Evolutionary conservation across 2,888 invertebrate species (phyloP), one percentile per base, ranked within the genome.

Genomic region (Cheilosia variabilis): DNA sequence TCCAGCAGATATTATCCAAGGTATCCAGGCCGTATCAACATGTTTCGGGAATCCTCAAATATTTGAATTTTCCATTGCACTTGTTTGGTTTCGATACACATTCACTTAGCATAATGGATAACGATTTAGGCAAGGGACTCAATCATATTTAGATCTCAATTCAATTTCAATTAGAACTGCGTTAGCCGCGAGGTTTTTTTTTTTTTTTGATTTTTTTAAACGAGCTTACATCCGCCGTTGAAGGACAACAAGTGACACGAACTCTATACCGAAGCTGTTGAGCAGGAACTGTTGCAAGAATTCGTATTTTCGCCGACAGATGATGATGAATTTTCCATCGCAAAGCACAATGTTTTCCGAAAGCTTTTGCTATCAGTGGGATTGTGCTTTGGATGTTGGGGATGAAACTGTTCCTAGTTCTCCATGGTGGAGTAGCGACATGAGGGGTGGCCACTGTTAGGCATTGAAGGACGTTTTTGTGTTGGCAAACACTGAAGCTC

Each of bases 1-100:
- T 86, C 86, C 86, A 86, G 86, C 76, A 86, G 81, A 77, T 81
- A 73, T 78, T 86, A 81, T 86, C 86, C 86, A 63, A 86, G 37
- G 62, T 81, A 73, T 86, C 86, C 76, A 68, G 86, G 55, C 71
- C 81, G 66, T 81, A 52, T 81, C 72, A 77, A 81, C 81, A 81
- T 68, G 80, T 71, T 80, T 86, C 52, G 34, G 41, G 62, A 65
- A 63, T 73, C 52, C 22, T 17, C 13, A 62, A 13, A 65, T 27
- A 15, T 43, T 75, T 55, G 41, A 50, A 62, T 22, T 41, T 53
- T 50, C 15, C 63, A 53, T 19, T 65, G 34, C 73, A 75, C 73
- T 73, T 63, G 34, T 50, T 41, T 19, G n/a, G 17, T 17, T 62
- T 60, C n/a, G 71, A 66, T 41, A 5, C 65, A 82, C 71, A 71